Evolutionary conservation across 2,797 vertebrate species (phyloP), one percentile per base, ranked within the genome.

Genomic region (Manis crassicaudata): DNA sequence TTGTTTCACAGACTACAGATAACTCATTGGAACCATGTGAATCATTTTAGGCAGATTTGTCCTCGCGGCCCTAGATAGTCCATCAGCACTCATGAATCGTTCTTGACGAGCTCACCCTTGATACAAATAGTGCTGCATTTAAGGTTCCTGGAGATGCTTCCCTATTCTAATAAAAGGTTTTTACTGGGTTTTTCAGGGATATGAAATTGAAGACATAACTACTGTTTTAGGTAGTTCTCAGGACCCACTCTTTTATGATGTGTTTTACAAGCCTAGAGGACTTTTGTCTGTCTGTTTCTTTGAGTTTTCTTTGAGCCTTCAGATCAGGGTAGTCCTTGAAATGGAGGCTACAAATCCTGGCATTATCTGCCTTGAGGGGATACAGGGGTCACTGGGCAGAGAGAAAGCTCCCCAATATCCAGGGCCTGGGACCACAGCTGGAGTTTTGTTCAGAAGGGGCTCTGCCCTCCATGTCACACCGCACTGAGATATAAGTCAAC

Each of bases 241-340:
- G 52, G 73, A 23, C 52, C 54, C 3, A 4, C 8, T 68, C n/a
- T 72, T 94, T 58, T 68, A 92, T 56, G n/a, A 58, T 60, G 4
- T 90, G 75, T 81, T 85, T 86, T 82, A 52, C 40, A 73, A 82
- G 32, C 72, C 35, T 37, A 79, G 56, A 79, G 65, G 43, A 37
- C 40, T 52, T 76, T 35, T 27, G 52, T 60, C 29, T 52, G 37
- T 62, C 87, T 62, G 94, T 85, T 93, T 84, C 75, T 89, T 97
- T 95, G 70, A 76, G 84, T 50, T 96, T 86, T 96, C 96, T 97
- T 96, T 50, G 90, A 95, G 75, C 83, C 89, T 84, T 96, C 85
- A 96, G 56, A 17, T 95, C 92, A 85, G 2, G 8, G 58, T 62
- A 84, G 75, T 94, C 93, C 60, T 84, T 91, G 72, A 85, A 73